These are phyloP conservation scores for Sphaeramia orbicularis DNA, from an alignment of 2,797 vertebrate species.

Conservation along the genomic window DNA sequence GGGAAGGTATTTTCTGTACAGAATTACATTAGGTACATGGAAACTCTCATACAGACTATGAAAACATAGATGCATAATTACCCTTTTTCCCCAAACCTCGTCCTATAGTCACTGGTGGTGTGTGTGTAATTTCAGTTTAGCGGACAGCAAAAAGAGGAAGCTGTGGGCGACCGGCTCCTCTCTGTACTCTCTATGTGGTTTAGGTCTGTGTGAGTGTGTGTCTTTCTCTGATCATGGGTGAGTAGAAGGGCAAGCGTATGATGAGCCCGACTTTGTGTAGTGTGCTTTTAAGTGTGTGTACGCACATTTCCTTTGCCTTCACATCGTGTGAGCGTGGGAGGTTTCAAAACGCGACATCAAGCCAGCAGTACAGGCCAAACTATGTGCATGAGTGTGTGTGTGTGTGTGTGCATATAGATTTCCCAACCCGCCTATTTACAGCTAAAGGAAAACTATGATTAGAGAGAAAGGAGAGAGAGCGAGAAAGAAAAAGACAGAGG, in stretches of 20 bases:
- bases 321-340: constrained; percentile 71
- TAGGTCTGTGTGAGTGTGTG: constrained; percentile 66
- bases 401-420: constrained; percentile 59
- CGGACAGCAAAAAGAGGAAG: constrained; percentile 75
- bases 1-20: constrained; percentile 28
- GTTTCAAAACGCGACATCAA: constrained; percentile 73
- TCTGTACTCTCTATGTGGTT: constrained; percentile 77
- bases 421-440: constrained; percentile 81
- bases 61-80: constrained; percentile 51
- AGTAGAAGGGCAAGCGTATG: constrained; percentile 71
- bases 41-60: constrained; percentile 23
- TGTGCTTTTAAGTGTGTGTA: constrained; percentile 19
- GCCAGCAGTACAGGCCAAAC: constrained; percentile 54
- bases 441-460: constrained; percentile 83
- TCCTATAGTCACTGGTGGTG: constrained; percentile 8
- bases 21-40: constrained; percentile 30
- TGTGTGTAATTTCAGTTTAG: constrained; percentile 58
- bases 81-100: constrained; percentile 15
- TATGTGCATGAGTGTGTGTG: constrained; percentile 25
- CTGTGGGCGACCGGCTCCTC: constrained; percentile 69
- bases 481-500: constrained; percentile 42
- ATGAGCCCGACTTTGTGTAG: constrained; percentile 46
- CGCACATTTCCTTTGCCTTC: constrained; percentile 59
- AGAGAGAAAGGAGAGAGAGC: constrained; percentile 73
- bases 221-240: constrained; percentile 77